Base-by-base conservation (phyloP, 2,888 invertebrate genomes). In the Nephrotoma guestfalica region DNA sequence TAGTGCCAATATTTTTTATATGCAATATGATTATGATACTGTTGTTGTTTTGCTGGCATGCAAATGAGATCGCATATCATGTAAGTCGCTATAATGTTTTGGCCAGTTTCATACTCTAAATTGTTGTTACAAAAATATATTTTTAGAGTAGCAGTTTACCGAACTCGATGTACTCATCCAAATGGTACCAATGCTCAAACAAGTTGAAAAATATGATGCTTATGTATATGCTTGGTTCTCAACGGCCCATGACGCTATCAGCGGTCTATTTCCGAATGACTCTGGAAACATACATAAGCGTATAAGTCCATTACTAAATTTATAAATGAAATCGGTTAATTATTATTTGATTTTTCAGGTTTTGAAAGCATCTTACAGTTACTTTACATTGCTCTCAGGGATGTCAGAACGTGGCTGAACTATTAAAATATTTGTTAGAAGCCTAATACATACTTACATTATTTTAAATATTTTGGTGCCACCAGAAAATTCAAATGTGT, bases 31-130 rank as follows among this genome's bases (percentile, higher is more conserved):
- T 86, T 2, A 18, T 84, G 6, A 85, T 87, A 30, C 40, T 87
- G 40, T 87, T 86, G 86, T 83, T 86, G 71, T 87, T 86, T 47
- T 87, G 86, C 86, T 84, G 86, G 86, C 87, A 87, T 57, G 86
- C 87, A 18, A 86, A 86, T 57, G 87, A 87, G 85, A 86, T 87
- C 11, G 13, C 51, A n/a, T 42, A 41, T n/a, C 83, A 85, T 51
- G 87, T 86, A 41, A 87, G 86, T 86, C n/a, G 30, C 18, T 18
- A 83, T 15, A 30, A 11, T 30, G 9, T 71, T 6, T 15, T 51
- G 6, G 2, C 7, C 43, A 43, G 6, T 9, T 43, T 9, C 4
- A 9, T 43, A 6, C 43, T 9, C 7, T 84, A 41, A 41, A 6
- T 45, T 85, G 7, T 30, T 30, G 30, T 2, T 2, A 30, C 30